Conservation (phyloP, 2,797 vertebrate genomes). For the Sibirionetta formosa region DNA sequence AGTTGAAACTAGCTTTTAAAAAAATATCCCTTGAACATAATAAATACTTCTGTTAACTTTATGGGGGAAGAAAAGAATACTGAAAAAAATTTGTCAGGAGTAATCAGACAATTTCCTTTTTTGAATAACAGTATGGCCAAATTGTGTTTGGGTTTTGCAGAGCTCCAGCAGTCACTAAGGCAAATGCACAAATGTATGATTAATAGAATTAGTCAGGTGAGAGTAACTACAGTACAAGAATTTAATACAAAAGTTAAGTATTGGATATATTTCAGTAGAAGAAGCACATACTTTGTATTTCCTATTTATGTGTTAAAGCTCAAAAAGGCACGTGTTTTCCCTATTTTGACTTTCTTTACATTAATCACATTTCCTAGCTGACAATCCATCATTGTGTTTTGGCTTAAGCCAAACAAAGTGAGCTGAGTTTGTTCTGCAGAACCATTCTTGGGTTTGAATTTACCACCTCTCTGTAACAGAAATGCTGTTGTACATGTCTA, state of each 20-base stretch:
- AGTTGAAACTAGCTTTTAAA: background rate
- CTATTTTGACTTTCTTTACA: background rate
- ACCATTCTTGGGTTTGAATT: background rate
- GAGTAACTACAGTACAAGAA: background rate
- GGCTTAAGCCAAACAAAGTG: background rate
- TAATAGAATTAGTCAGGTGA: background rate
- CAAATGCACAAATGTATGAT: background rate
- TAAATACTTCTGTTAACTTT: background rate
- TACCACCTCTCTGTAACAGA: background rate
- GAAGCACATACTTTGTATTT: background rate
- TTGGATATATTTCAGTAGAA: background rate
- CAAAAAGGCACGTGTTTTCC: background rate
- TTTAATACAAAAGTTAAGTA: background rate
- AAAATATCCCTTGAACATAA: background rate
- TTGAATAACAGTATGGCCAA: background rate
- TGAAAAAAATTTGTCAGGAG: background rate
- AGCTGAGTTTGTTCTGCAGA: background rate
- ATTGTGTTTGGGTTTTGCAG: background rate
- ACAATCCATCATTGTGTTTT: background rate
- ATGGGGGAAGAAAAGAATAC: background rate
- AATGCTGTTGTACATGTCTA: background rate
- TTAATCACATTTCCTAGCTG: background rate
- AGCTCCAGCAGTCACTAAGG: background rate
- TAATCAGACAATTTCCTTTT: background rate
- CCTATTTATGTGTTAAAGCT: background rate